phyloP scores from a whole-genome alignment of 2,113 vertebrate species.

The Pyxicephalus adspersus region DNA sequence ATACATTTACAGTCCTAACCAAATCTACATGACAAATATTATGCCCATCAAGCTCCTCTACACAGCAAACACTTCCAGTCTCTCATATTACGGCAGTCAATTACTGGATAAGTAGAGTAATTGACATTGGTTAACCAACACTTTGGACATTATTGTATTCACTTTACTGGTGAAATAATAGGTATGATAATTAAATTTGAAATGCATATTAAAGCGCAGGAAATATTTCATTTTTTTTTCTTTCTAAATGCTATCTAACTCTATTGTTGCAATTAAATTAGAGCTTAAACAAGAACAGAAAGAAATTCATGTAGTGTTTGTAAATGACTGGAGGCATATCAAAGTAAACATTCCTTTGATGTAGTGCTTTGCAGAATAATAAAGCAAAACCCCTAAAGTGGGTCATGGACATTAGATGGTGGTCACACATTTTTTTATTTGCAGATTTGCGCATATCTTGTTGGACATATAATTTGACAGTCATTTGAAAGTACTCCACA shows the following conservation, averaged over 20 bases:
- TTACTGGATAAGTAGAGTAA: constrained; percentile 53
- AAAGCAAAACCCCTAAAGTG: no score
- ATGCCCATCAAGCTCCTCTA: constrained; percentile 56
- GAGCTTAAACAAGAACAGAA: constrained; percentile 37
- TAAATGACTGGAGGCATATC: constrained; percentile 4
- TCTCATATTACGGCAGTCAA: constrained; percentile 57
- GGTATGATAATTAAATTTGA: constrained; percentile 59
- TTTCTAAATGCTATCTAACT: constrained; percentile 62
- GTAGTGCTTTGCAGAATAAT: neutral
- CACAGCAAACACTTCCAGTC: constrained; percentile 48
- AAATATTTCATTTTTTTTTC: constrained; percentile 49
- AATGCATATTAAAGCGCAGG: constrained; percentile 46
- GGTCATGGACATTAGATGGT: no score
- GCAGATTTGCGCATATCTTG: no score
- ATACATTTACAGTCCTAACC: constrained; percentile 58
- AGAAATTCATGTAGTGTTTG: constrained; percentile 58
- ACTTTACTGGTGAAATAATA: constrained; percentile 61
- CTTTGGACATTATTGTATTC: constrained; percentile 59
- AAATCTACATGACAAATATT: constrained; percentile 31
- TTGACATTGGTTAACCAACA: constrained; percentile 56
- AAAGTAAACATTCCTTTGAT: neutral
- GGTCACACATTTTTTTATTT: no score
- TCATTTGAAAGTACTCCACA: no score
- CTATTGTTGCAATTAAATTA: constrained; percentile 58
- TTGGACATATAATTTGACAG: no score